Conservation (phyloP, 2,797 vertebrate species). For the Danio tinwini region DNA sequence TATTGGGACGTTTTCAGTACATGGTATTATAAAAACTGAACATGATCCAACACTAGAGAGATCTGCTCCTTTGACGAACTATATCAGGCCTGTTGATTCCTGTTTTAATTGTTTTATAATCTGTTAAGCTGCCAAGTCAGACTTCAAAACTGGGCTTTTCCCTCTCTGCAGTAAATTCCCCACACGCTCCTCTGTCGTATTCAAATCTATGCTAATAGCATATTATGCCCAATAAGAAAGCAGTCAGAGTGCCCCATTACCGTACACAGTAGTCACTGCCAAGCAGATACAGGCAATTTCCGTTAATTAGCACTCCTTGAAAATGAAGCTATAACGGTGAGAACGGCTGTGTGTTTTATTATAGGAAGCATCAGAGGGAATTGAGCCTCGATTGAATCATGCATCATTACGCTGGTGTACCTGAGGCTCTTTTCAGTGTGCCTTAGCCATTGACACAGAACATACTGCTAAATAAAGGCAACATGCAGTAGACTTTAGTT, state of each 20-base stretch:
- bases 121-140: constrained; percentile 40
- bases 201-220: constrained; percentile 40
- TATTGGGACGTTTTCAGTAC: not conserved
- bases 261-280: constrained; percentile 28
- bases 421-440: constrained; percentile 1
- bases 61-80: not conserved
- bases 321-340: constrained; percentile 47
- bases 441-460: not conserved
- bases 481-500: not conserved
- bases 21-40: not conserved
- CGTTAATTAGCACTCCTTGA: constrained; percentile 55
- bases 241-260: constrained; percentile 39
- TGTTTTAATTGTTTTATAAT: constrained; percentile 32
- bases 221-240: constrained; percentile 49
- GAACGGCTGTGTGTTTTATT: constrained; percentile 29
- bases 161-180: constrained; percentile 34
- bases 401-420: not conserved
- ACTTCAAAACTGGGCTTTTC: constrained; percentile 35
- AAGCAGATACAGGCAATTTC: constrained; percentile 43
- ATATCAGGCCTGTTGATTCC: constrained; percentile 1
- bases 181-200: constrained; percentile 35
- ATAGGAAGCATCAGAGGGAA: constrained; percentile 16
- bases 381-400: constrained; percentile 11
- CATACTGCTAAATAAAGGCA: not conserved
- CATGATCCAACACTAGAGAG: constrained; percentile 3